Evolutionary conservation across 2,888 invertebrate species (phyloP), one percentile per base, ranked within the genome.

Genomic region (Netelia fuscicornis): DNA sequence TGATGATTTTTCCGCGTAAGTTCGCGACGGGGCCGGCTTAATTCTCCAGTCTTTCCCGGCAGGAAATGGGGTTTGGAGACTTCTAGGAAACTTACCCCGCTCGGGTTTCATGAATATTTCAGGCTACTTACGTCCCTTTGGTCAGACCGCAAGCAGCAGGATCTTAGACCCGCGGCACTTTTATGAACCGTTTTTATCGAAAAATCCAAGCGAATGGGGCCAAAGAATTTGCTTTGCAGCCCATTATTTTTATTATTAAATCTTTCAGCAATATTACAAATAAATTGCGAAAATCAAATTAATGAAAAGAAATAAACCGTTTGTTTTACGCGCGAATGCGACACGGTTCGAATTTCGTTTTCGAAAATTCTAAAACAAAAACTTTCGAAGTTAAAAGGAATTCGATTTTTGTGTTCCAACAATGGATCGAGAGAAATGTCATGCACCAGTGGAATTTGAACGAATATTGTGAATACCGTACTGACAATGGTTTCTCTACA

Each of bases 51-150:
- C 11, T 48, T 48, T 48, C 48, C 11, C 48, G 13, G 2, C 48
- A 13, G 13, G 13, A 13, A 13, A 48, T 48, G 11, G 48, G 13
- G 10, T 13, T 48, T 48, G 11, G 67, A 84, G 71, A 37, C 68
- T 77, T 48, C 77, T 56, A 77, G 62, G 77, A 62, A 48, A 60
- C 37, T 74, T 62, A 42, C 62, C 58, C 9, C 9, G 9, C 58
- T 79, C 5, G 48, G 23, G 56, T 72, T 81, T 77, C 77, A 84
- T 81, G 68, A 84, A 84, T 84, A 84, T 84, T 84, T 76, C 64
- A 82, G 70, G 42, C n/a, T 37, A 11, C 5, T 30, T 6, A 72
- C 62, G 54, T 58, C 23, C 52, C 48, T 70, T 64, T 30, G 44
- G 11, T 6, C 72, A 44, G 25, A 9, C 54, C 37, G 20, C 30